These are phyloP conservation scores for Patella depressa DNA, from an alignment of 2,888 invertebrate genomes.

Conservation along the genomic window DNA sequence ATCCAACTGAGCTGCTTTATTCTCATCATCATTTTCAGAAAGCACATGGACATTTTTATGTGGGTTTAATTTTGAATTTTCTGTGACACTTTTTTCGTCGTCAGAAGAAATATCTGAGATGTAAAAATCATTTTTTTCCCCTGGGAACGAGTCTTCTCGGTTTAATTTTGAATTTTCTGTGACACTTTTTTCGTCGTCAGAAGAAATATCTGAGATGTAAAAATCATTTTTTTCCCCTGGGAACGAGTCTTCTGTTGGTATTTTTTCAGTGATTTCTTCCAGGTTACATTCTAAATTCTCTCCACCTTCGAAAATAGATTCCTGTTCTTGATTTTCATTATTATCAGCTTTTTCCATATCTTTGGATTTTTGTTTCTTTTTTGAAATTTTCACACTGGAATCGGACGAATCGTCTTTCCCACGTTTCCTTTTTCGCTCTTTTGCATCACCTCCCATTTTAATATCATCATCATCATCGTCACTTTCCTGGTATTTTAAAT, in stretches of 20 bases:
- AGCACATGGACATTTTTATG: background rate
- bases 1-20: constrained; percentile 37
- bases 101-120: no score
- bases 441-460: constrained; percentile 10
- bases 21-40: constrained; percentile 28
- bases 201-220: no score
- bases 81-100: no score
- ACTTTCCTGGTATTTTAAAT: background rate
- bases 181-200: no score
- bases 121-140: background rate
- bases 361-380: constrained; percentile 9
- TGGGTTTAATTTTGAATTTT: background rate
- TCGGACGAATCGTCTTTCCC: background rate
- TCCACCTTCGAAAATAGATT: background rate
- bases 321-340: constrained; percentile 22
- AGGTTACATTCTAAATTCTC: background rate
- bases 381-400: no score
- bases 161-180: no score
- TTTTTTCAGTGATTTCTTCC: constrained; percentile 16
- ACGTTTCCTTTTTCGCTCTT: background rate
- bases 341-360: constrained; percentile 15
- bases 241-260: background rate
- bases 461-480: constrained; percentile 13
- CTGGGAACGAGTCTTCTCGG: background rate
- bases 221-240: background rate